Percentiles rank a stretch among this genome's conserved stretches.
Evolutionary conservation across 2,888 invertebrate species (phyloP).

Genomic region (Lapara coniferarum): DNA sequence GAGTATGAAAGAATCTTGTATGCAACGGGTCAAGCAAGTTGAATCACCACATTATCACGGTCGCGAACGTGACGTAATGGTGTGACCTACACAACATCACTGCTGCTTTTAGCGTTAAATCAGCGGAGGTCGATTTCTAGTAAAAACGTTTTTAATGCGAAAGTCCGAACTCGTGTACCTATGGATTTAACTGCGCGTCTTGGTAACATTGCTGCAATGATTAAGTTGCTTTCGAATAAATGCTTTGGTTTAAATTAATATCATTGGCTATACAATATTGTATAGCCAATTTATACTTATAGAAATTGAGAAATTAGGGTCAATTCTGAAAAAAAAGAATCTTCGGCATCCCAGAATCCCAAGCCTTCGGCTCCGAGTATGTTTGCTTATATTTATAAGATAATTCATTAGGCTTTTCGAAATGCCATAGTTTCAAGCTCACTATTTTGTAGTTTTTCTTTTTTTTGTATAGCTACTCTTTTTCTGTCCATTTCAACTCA

Average conservation of each 20-base stretch:
- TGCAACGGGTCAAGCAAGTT: conserved; percentile 40
- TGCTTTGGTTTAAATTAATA: not conserved
- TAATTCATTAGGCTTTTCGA: too few species aligned
- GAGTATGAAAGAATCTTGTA: conserved; percentile 5
- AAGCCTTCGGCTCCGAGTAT: too few species aligned
- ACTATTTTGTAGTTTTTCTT: too few species aligned
- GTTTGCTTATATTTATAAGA: too few species aligned
- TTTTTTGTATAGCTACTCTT: too few species aligned
- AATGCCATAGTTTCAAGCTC: too few species aligned
- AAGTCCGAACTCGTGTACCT: not conserved
- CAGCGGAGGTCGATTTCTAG: conserved; percentile 13
- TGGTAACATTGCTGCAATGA: not conserved
- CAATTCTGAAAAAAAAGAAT: too few species aligned
- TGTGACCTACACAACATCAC: conserved; percentile 58
- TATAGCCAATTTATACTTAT: not conserved
- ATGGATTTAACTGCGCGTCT: not conserved
- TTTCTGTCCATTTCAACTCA: too few species aligned
- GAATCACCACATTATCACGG: conserved; percentile 58
- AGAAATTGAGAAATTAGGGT: not conserved
- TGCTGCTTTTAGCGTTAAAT: conserved; percentile 22
- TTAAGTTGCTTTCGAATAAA: not conserved
- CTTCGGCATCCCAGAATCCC: too few species aligned
- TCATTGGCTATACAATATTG: too few species aligned
- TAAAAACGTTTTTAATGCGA: conserved; percentile 2
- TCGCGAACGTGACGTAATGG: conserved; percentile 67